Conservation (phyloP, 2,797 vertebrate genomes). For the Apogon hyalosoma region DNA sequence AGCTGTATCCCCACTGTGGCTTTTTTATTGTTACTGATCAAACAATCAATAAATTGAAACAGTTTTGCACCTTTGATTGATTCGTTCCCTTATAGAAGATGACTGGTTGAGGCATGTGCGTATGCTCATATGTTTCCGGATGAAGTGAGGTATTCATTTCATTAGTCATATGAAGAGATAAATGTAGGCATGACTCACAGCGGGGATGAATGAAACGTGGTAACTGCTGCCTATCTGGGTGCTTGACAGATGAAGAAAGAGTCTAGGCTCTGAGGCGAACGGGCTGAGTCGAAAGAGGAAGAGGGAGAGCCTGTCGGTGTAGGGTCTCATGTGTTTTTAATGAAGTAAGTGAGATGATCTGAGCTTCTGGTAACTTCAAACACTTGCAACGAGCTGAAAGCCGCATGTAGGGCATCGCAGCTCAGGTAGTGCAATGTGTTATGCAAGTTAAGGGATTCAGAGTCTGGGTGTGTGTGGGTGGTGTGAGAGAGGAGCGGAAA, state of each 20-base stretch:
- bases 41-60: background rate
- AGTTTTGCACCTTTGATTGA: conserved; percentile 27
- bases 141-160: conserved; percentile 50
- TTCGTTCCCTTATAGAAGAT: conserved; percentile 8
- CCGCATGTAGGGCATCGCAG: conserved; percentile 48
- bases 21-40: too few species aligned
- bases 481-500: background rate
- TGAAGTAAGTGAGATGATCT: conserved; percentile 75
- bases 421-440: conserved; percentile 63
- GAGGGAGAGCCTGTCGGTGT: conserved; percentile 36
- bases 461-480: conserved; percentile 27
- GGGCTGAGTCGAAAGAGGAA: conserved; percentile 12
- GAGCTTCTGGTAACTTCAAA: conserved; percentile 74
- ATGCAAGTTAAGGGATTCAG: conserved; percentile 38
- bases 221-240: conserved; percentile 49
- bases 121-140: conserved; percentile 19
- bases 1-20: too few species aligned
- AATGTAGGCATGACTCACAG: conserved; percentile 28
- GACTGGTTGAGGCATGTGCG: background rate
- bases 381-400: conserved; percentile 34
- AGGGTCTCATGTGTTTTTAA: conserved; percentile 79
- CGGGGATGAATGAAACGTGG: conserved; percentile 51
- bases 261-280: conserved; percentile 49
- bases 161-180: conserved; percentile 34
- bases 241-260: conserved; percentile 47